Conservation (phyloP, 2,113 vertebrate species). For the Colaptes auratus region DNA sequence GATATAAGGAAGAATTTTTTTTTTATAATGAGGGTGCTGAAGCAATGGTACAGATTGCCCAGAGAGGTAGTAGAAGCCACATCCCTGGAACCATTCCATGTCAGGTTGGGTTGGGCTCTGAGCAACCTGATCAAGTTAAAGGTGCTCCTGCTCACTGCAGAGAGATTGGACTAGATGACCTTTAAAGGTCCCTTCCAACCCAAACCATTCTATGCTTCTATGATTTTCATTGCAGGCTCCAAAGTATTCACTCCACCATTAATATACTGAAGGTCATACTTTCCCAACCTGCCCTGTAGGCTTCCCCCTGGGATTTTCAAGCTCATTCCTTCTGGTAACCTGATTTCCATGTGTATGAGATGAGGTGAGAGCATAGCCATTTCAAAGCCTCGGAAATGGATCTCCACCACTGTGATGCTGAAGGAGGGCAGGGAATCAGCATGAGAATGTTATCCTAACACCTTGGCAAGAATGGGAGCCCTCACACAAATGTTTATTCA, state of each 20-base stretch:
- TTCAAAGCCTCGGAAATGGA: slow-evolving; percentile 71
- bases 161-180: background rate
- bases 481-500: slow-evolving; percentile 64
- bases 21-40: background rate
- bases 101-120: background rate
- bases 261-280: background rate
- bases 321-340: slow-evolving; percentile 30
- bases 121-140: background rate
- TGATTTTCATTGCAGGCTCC: background rate
- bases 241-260: background rate
- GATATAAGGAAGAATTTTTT: background rate
- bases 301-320: background rate
- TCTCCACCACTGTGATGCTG: slow-evolving; percentile 31
- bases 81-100: background rate
- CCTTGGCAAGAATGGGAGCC: slow-evolving; percentile 57
- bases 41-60: background rate
- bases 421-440: slow-evolving; percentile 57
- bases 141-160: background rate
- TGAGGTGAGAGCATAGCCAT: slow-evolving; percentile 61
- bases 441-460: slow-evolving; percentile 75
- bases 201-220: background rate
- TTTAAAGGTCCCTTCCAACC: background rate
- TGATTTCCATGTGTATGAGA: slow-evolving; percentile 67
- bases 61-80: background rate
- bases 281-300: background rate